Evolutionary conservation across 2,888 invertebrate genomes (phyloP), one percentile per base, ranked within the genome.

Genomic region (Orthonychiurus folsomi): DNA sequence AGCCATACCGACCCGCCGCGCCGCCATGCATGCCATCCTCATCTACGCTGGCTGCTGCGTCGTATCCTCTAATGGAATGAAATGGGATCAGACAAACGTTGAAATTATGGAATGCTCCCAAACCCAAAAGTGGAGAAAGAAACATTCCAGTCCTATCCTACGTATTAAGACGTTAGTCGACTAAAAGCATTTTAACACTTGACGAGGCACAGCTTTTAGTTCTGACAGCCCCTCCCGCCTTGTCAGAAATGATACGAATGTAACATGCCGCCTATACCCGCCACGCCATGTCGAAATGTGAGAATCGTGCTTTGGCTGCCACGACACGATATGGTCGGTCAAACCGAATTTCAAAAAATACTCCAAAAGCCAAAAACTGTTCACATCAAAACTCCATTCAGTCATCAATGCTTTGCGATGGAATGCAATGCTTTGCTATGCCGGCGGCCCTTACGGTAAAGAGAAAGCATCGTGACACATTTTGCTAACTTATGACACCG

Each of bases 131-230:
- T 37, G 37, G 37, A 15, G 15, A 37, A 37, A 37, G 37, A 37
- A 37, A 37, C 37, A 37, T 37, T 37, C 15, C 9, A 37, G n/a
- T n/a, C n/a, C n/a, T n/a, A n/a, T n/a, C n/a, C n/a, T n/a, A n/a
- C n/a, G n/a, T 37, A 37, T 37, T 37, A 37, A 37, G 37, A 37
- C 37, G 37, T 37, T 37, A 37, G 37, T 37, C 37, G 37, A 37
- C 37, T 37, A 37, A 37, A 37, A 37, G 37, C 37, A 37, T 37
- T 37, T 37, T 37, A 37, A 37, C 37, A 37, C 37, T 37, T 37
- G 37, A 37, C 37, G 37, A 9, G 15, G 37, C 37, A 37, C 37
- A 37, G 37, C 37, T 37, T 37, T 37, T 37, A 37, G 37, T 37
- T 37, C 37, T 37, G 37, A 37, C 37, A 37, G 37, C 37, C 37